phyloP scores from a whole-genome alignment of 2,113 vertebrate genomes.

The Rousettus leschenaultii region DNA sequence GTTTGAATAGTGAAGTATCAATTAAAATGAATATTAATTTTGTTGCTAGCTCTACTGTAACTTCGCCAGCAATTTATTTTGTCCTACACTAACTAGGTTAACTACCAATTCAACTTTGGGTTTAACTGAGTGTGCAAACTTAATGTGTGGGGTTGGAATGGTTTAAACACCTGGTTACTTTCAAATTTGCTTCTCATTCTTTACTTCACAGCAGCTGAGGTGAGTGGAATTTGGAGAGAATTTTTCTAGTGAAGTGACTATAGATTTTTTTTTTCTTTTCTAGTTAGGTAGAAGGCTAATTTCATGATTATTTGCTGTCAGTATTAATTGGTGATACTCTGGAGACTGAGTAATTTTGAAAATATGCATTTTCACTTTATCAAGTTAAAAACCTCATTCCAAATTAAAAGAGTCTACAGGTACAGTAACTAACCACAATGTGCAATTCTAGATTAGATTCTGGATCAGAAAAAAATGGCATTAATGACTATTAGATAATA shows the following conservation, averaged over 20 bases:
- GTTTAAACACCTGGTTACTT: background rate
- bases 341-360: background rate
- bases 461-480: background rate
- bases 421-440: background rate
- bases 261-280: background rate
- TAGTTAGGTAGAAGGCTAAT: background rate
- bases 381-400: background rate
- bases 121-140: background rate
- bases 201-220: background rate
- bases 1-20: background rate
- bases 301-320: background rate
- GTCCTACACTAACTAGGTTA: background rate
- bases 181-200: constrained; percentile 10
- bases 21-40: background rate
- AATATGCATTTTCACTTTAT: background rate
- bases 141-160: background rate
- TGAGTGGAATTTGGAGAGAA: background rate
- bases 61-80: background rate
- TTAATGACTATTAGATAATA: background rate
- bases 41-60: background rate
- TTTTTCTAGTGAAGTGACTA: background rate
- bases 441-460: background rate
- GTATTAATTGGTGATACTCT: background rate
- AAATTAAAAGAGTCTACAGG: background rate
- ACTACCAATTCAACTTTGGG: background rate